phyloP scores from a whole-genome alignment of 2,888 invertebrate species.

The Nomada lathburiana region DNA sequence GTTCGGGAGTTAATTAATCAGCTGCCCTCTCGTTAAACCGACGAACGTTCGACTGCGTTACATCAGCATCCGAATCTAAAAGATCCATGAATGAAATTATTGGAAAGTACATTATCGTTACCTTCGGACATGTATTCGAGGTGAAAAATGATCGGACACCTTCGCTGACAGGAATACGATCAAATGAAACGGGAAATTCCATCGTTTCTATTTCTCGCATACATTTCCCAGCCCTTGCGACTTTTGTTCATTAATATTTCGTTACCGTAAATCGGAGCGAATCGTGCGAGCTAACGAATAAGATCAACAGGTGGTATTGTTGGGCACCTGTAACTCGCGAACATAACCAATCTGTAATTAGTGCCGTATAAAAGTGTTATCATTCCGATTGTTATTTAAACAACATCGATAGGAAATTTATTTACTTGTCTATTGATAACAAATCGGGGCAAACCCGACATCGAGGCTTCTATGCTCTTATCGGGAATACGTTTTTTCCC shows the following conservation, averaged over 20 bases:
- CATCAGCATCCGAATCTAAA: neutral
- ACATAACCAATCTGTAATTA: constrained; percentile 21
- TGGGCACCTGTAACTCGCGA: neutral
- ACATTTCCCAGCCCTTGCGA: neutral
- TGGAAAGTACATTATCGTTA: neutral
- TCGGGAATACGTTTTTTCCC: too few relatives aligned
- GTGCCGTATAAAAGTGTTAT: too few relatives aligned
- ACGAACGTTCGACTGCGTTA: constrained; percentile 12
- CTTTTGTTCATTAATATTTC: neutral
- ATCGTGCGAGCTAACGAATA: neutral
- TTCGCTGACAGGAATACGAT: neutral
- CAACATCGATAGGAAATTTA: too few relatives aligned
- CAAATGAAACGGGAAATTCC: too few relatives aligned
- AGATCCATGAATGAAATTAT: neutral
- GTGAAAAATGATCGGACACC: too few relatives aligned
- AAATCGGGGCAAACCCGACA: too few relatives aligned
- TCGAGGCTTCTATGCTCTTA: too few relatives aligned
- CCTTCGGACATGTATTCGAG: neutral
- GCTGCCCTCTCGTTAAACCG: constrained; percentile 43
- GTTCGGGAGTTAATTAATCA: constrained; percentile 41
- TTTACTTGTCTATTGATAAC: too few relatives aligned
- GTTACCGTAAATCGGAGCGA: neutral
- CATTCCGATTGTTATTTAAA: too few relatives aligned
- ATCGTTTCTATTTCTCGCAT: neutral
- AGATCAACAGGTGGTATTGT: constrained; percentile 44